Conservation (phyloP, 2,797 vertebrate genomes). For the Cyclura pinguis region DNA sequence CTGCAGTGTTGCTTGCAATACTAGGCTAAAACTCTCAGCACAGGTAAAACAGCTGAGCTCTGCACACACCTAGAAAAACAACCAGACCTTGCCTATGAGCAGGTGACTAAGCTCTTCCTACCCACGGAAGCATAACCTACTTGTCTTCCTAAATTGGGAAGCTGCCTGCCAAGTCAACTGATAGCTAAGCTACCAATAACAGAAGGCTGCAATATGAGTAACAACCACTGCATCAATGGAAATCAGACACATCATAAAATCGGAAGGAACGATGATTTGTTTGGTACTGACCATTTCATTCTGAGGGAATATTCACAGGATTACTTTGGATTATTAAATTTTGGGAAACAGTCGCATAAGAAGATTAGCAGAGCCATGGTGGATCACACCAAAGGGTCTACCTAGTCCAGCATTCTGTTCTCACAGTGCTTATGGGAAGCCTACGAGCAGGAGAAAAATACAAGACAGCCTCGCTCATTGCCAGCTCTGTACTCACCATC, state of each 20-base stretch:
- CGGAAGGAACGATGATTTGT: neutral
- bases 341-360: neutral
- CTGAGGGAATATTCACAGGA: neutral
- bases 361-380: neutral
- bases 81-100: slow-evolving; percentile 21
- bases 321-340: slow-evolving; percentile 5
- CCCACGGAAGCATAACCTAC: slow-evolving; percentile 13
- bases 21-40: neutral
- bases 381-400: neutral
- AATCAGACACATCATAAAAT: slow-evolving; percentile 4
- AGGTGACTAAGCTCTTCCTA: slow-evolving; percentile 36
- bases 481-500: neutral
- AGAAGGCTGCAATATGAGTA: neutral
- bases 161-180: slow-evolving; percentile 10
- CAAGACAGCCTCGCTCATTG: neutral
- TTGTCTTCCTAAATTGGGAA: slow-evolving; percentile 34
- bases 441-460: neutral
- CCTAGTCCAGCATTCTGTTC: neutral
- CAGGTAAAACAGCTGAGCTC: slow-evolving; percentile 22
- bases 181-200: neutral
- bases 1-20: slow-evolving; percentile 16
- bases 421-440: neutral
- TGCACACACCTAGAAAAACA: slow-evolving; percentile 38
- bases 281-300: neutral
- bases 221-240: neutral